Conservation (phyloP, 2,888 invertebrate species). For the Drosophila mimetica region DNA sequence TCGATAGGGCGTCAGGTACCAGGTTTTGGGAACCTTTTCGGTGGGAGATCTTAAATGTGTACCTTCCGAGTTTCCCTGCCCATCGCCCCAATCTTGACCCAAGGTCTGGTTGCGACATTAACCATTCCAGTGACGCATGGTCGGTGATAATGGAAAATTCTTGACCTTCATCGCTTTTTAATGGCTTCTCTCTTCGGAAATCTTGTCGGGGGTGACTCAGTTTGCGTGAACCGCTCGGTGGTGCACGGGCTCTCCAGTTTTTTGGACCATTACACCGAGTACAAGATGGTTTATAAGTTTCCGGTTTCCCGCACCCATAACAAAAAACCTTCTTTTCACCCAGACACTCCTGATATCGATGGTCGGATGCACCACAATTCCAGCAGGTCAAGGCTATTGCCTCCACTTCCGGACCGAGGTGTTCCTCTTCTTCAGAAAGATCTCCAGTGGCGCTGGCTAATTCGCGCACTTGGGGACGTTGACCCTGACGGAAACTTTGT, state of each 20-base stretch:
- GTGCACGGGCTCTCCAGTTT: too few species aligned
- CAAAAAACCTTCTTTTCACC: too few species aligned
- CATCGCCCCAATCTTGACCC: constrained; percentile 4
- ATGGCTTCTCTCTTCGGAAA: too few species aligned
- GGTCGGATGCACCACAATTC: not conserved
- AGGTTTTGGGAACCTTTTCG: not conserved
- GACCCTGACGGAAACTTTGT: not conserved
- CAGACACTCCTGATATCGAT: not conserved
- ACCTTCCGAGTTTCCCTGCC: constrained; percentile 6
- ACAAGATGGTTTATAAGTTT: too few species aligned
- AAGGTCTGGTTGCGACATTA: constrained; percentile 14
- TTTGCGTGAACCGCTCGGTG: too few species aligned
- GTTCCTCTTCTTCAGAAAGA: not conserved
- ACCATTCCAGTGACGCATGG: constrained; percentile 10
- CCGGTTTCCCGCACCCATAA: too few species aligned
- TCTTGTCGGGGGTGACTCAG: too few species aligned
- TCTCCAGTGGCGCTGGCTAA: not conserved
- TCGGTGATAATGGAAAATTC: constrained; percentile 17
- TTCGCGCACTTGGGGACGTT: not conserved
- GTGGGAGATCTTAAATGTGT: constrained; percentile 4
- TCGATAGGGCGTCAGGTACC: not conserved
- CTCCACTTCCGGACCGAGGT: not conserved
- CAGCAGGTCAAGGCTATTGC: not conserved
- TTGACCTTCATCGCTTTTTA: too few species aligned
- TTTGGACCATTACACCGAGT: too few species aligned